Conservation (phyloP, 1,140 invertebrate genomes). For the Semibalanus balanoides region DNA sequence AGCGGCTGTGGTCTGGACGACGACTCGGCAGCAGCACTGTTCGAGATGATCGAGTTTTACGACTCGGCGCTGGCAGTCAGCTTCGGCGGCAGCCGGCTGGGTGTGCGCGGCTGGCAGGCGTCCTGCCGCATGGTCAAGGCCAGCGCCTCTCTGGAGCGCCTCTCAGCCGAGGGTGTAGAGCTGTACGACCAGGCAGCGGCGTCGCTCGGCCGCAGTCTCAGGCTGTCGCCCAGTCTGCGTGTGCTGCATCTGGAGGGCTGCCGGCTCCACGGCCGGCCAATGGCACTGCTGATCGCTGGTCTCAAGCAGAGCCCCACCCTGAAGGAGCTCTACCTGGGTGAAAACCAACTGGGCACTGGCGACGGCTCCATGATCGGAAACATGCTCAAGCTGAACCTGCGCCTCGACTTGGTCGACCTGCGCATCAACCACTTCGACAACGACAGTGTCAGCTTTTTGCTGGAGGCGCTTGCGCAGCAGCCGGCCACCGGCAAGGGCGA, state of each 20-base stretch:
- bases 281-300: constrained; percentile 47
- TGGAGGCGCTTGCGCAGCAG: constrained; percentile 57
- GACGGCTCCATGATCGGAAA: constrained; percentile 66
- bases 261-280: constrained; percentile 44
- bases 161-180: constrained; percentile 49
- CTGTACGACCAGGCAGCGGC: constrained; percentile 52
- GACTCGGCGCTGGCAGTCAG: constrained; percentile 61
- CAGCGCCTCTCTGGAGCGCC: constrained; percentile 51
- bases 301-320: constrained; percentile 63
- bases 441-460: constrained; percentile 50
- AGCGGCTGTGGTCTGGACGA: constrained; percentile 51
- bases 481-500: constrained; percentile 18
- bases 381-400: constrained; percentile 48
- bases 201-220: constrained; percentile 49
- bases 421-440: constrained; percentile 61
- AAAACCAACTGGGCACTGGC: constrained; percentile 54
- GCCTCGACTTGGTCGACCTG: constrained; percentile 60
- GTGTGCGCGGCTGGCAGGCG: constrained; percentile 60
- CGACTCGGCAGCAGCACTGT: constrained; percentile 56
- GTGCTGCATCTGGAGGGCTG: constrained; percentile 59
- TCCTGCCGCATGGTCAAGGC: constrained; percentile 62
- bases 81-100: constrained; percentile 54
- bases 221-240: constrained; percentile 47
- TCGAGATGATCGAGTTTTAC: constrained; percentile 87
- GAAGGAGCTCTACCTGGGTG: constrained; percentile 63